Conservation (phyloP, 2,113 vertebrate species). For the Nerophis lumbriciformis region DNA sequence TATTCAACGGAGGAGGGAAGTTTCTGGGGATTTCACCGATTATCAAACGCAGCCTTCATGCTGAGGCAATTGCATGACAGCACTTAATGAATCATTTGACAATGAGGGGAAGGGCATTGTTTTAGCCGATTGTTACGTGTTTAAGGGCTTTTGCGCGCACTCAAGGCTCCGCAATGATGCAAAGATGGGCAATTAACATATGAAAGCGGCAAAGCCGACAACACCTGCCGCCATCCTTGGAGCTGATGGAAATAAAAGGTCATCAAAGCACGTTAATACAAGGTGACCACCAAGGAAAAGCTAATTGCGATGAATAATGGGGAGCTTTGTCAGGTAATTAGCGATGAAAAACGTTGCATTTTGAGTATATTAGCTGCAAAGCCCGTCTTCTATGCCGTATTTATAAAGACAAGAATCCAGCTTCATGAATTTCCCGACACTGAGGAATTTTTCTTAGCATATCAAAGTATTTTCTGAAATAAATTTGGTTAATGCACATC, state of each 20-base stretch:
- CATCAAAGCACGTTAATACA: constrained; percentile 69
- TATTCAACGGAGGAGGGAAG: constrained; percentile 45
- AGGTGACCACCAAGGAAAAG: constrained; percentile 68
- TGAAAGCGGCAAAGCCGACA: constrained; percentile 59
- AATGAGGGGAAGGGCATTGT: constrained; percentile 73
- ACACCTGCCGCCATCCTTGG: constrained; percentile 73
- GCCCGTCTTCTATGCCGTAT: constrained; percentile 33
- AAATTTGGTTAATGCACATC: constrained; percentile 1
- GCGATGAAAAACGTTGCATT: constrained; percentile 58
- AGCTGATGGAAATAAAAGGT: constrained; percentile 69
- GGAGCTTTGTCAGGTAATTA: constrained; percentile 60
- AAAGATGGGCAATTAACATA: constrained; percentile 69
- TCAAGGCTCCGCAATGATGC: constrained; percentile 67
- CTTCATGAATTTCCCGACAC: constrained; percentile 41
- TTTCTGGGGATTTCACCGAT: constrained; percentile 42
- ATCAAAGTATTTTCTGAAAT: constrained; percentile 43
- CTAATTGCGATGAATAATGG: constrained; percentile 67
- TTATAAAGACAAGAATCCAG: constrained; percentile 45
- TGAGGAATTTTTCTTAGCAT: constrained; percentile 47
- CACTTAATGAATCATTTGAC: constrained; percentile 71
- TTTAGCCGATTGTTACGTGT: constrained; percentile 63
- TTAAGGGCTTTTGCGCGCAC: constrained; percentile 52
- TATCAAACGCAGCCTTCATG: constrained; percentile 55
- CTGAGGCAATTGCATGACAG: constrained; percentile 68
- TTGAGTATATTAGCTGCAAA: constrained; percentile 53